Conservation (phyloP, 2,113 vertebrate genomes). For the Paradisaea rubra region DNA sequence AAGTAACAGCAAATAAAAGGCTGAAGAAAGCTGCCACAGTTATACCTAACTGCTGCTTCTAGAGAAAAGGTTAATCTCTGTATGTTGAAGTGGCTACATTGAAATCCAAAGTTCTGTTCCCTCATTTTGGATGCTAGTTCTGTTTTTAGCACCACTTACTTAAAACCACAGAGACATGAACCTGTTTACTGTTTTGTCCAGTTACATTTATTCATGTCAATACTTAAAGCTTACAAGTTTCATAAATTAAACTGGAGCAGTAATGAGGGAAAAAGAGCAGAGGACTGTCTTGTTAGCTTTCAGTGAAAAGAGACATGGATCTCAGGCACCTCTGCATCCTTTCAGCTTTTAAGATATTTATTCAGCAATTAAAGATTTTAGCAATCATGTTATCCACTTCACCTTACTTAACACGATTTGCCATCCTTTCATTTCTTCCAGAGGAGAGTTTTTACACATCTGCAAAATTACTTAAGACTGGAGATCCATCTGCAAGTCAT, state of each 20-base stretch:
- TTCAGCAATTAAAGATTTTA: constrained; percentile 47
- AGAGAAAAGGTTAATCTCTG: not conserved
- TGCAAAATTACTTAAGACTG: constrained; percentile 74
- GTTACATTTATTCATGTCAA: not conserved
- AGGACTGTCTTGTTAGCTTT: constrained; percentile 8
- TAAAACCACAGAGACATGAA: not conserved
- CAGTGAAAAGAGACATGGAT: not conserved
- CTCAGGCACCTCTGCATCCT: constrained; percentile 11
- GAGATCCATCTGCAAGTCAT: constrained; percentile 73
- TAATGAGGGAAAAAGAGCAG: not conserved
- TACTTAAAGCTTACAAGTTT: constrained; percentile 11
- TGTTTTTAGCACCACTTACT: not conserved
- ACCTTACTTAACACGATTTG: not conserved
- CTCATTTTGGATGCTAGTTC: not conserved
- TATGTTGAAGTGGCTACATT: not conserved
- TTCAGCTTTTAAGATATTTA: constrained; percentile 45
- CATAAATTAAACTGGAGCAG: not conserved
- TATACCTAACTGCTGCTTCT: not conserved
- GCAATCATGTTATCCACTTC: not conserved
- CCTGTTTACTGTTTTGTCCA: not conserved
- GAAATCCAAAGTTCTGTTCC: not conserved
- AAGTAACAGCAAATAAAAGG: not conserved
- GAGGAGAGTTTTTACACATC: constrained; percentile 60
- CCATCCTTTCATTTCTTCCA: not conserved
- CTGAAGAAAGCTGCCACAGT: not conserved